Percentiles rank a stretch among this genome's conserved stretches.
Conservation (phyloP, 2,888 invertebrate genomes). For the Coecobrya sp. region DNA sequence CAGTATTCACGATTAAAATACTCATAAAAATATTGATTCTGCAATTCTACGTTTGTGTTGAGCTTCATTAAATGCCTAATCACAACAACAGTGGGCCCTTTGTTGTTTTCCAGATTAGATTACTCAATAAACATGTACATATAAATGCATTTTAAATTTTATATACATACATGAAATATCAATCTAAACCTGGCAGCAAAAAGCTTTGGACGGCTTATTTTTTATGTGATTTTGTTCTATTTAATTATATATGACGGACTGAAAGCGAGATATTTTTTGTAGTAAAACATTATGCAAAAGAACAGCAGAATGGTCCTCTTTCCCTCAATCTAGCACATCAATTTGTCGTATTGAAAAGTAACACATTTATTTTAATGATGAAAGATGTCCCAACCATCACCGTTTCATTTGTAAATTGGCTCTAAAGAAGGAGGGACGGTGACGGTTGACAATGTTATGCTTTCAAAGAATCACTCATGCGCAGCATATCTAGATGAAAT, state of each 20-base stretch:
- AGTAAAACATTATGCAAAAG: neutral
- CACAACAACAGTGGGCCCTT: neutral
- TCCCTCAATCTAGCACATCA: slow-evolving; percentile 34
- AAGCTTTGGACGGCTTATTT: slow-evolving; percentile 36
- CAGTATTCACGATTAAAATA: neutral
- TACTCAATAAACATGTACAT: slow-evolving; percentile 8
- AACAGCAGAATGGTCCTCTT: slow-evolving; percentile 24
- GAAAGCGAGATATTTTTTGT: slow-evolving; percentile 10
- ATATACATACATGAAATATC: no score
- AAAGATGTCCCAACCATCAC: slow-evolving; percentile 59
- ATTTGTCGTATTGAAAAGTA: slow-evolving; percentile 64
- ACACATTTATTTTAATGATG: slow-evolving; percentile 67
- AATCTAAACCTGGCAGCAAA: slow-evolving; percentile 34
- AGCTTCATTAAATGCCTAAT: slow-evolving; percentile 14
- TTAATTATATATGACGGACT: neutral
- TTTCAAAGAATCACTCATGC: slow-evolving; percentile 56
- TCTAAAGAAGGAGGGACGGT: slow-evolving; percentile 42
- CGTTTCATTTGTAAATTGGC: slow-evolving; percentile 69
- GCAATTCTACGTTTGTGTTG: slow-evolving; percentile 45
- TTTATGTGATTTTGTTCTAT: neutral
- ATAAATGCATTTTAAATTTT: slow-evolving; percentile 37
- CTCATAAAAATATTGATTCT: slow-evolving; percentile 34
- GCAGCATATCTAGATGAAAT: slow-evolving; percentile 73
- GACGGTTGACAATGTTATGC: slow-evolving; percentile 56
- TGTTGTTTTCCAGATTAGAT: neutral